Evolutionary conservation across 2,888 invertebrate genomes (phyloP), one percentile per base, ranked within the genome.

Genomic region (Lissonota sp.): DNA sequence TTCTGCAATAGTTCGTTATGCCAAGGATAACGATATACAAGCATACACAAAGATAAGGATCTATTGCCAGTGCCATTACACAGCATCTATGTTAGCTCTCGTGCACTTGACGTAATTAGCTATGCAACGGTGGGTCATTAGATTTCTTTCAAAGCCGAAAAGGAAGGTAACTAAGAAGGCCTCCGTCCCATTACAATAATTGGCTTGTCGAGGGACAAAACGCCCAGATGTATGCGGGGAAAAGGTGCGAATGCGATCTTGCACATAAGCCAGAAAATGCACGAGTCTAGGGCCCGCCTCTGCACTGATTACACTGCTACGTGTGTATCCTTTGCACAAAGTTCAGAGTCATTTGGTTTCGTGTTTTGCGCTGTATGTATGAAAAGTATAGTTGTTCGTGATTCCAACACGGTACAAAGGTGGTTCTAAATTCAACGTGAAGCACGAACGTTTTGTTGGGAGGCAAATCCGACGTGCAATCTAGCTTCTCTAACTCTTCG

Each of bases 31-130:
- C 26, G 26, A 26, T 26, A 26, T 26, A 26, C 26, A 26, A 26
- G 26, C 3, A 3, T 26, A 26, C 26, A 26, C 26, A 26, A 42
- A 53, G 58, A 49, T 46, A 5, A 12, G 12, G 16, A 63, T 40
- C 58, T 26, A 67, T 46, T 14, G 12, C 16, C 40, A 67, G 72
- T 37, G 44, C 49, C 4, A 58, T 8, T 42, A 26, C 6, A 12
- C 49, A n/a, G 12, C 53, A 69, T 12, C 70, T 10, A 44, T n/a
- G 51, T 26, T 49, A 58, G 57, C 58, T 5, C 40, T 10, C 40
- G 51, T 67, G 78, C 72, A 72, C 72, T 67, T 53, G 51, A 26
- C 16, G 44, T 72, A 66, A 72, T 78, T 49, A 72, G 44, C 14
- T 60, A n/a, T n/a, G 53, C 40, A 60, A 6, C 49, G 8, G n/a